These are phyloP conservation scores for Micrastur ruficollis DNA, from an alignment of 2,797 vertebrate genomes.

Conservation along the genomic window DNA sequence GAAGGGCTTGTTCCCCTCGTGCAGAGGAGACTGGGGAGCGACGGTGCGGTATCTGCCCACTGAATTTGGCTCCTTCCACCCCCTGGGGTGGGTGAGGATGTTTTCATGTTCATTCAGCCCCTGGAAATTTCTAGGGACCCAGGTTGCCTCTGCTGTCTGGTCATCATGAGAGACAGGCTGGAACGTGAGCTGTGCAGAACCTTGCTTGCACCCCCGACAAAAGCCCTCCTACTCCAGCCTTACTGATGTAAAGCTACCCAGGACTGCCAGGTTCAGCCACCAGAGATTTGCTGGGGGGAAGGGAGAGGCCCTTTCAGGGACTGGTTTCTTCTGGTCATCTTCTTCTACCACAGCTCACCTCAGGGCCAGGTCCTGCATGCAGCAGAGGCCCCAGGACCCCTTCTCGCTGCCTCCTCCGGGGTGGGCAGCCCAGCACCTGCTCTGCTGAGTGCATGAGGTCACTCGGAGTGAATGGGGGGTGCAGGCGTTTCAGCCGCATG, in stretches of 20 bases:
- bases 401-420: rapidly evolving
- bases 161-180: neutral
- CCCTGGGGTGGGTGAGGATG: rapidly evolving
- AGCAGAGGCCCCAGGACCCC: neutral
- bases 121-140: neutral
- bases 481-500: rapidly evolving
- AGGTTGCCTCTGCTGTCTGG: neutral
- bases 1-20: neutral
- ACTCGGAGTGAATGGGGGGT: rapidly evolving
- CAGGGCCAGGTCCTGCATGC: rapidly evolving
- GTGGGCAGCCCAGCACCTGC: neutral
- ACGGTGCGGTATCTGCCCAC: rapidly evolving
- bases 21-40: too few relatives aligned
- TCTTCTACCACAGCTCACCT: neutral
- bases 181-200: rapidly evolving
- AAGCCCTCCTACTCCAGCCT: neutral
- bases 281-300: neutral
- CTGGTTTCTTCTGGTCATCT: neutral
- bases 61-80: neutral
- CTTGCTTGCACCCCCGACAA: neutral
- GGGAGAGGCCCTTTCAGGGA: rapidly evolving
- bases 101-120: neutral
- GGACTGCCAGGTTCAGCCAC: neutral
- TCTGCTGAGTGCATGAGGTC: neutral
- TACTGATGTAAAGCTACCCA: neutral